Base-by-base conservation (phyloP, 2,888 invertebrate genomes). In the Rhagonycha lutea region DNA sequence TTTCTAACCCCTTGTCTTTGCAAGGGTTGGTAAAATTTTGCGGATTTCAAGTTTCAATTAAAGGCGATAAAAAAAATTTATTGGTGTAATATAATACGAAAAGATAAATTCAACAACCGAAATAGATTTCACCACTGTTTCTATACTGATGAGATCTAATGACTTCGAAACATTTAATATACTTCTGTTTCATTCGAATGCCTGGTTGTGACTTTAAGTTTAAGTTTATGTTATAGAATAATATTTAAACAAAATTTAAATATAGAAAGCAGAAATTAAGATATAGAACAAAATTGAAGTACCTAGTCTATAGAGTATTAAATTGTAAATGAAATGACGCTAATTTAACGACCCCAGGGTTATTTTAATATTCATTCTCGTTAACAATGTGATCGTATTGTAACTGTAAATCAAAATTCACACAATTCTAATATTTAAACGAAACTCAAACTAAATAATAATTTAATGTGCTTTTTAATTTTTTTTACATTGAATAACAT, bases 281-380 rank as follows among this genome's bases (percentile, higher is more conserved):
- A 79, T 79, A 80, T 81, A 73, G 70, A 78, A 68, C 70, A 77
- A 80, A 80, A 78, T 81, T 79, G 78, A 74, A 78, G 72, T 69
- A 70, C 72, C 4, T 79, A 69, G 69, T 74, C 77, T 65, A 65
- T 11, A 78, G 75, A 77, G 77, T 72, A 70, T 71, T 74, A 72
- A 79, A 77, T 79, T 79, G 70, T 79, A 79, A 78, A 80, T 79
- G 78, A 77, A 79, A 80, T 79, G 81, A 80, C 81, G 79, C 80
- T 81, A 82, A 81, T 82, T 81, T 79, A 78, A 70, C 69, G 72
- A 78, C 68, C 82, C 81, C 79, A 62, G 62, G 47, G 47, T 7
- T 47, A 47, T 47, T 47, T 47, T 47, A 47, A 47, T 47, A 47
- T 47, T 47, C 47, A 47, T n/a, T 12, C n/a, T 47, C n/a, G 47